Base-by-base conservation (phyloP, 2,797 vertebrate genomes). In the Apogon talboti region DNA sequence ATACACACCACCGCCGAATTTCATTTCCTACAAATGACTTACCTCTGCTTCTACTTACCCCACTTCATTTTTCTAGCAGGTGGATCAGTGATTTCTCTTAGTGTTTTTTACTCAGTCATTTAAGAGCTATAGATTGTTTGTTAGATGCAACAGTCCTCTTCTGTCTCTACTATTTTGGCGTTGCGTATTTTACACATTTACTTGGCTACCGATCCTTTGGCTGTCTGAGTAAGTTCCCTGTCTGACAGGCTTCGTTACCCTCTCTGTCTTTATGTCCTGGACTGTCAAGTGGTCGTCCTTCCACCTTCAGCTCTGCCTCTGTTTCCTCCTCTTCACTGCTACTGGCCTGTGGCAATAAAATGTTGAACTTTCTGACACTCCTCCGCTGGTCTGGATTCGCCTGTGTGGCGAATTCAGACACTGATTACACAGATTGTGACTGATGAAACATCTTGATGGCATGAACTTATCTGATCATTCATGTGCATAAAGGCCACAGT, bases 261-360 rank as follows among this genome's bases (percentile, higher is more conserved):
- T 41, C 40, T 15, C 21, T 42, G 3, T 55, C 40, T 54, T 14
- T 13, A 55, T 62, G 56, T 62, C 58, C 47, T 30, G 40, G 56
- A 58, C 35, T 13, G 45, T 74, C 45, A 55, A 24, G n/a, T 16
- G 24, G 12, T 53, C 59, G 46, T 71, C 58, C 71, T 67, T 60
- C 53, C 52, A 70, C 19, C 44, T 52, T 21, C 8, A 50, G 38
- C 15, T 68, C 54, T n/a, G 12, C 7, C 21, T 24, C 21, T 24
- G 21, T 40, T 15, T 66, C 44, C 51, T 41, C 30, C 11, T 43
- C 43, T 37, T 47, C 38, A 47, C 30, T 53, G 71, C 19, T 41
- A 19, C 71, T 64, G 58, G 28, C 38, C 59, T 2, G 11, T 45
- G 61, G 61, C 45, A 10, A 15, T 11, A 18, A 64, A 60, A 66